A percentile compares a stretch with the other conserved stretches of the same genome.
These are phyloP conservation scores for Heteractis magnifica DNA, from an alignment of 92 coral and sea anemone species.

Conservation along the genomic window DNA sequence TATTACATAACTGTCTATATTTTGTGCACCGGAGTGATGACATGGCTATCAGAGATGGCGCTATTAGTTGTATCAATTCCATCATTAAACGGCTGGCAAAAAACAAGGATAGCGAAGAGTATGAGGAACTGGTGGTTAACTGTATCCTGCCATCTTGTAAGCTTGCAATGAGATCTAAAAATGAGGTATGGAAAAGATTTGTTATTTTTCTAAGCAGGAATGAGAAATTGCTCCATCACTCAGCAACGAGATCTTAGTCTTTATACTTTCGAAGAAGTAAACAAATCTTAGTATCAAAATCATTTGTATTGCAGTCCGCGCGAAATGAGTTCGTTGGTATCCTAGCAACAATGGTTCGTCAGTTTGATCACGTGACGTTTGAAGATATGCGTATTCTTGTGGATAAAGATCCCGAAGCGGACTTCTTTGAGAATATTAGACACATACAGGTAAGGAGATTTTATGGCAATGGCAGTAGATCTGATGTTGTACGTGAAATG, in stretches of 20 bases:
- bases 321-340: conserved; percentile 79
- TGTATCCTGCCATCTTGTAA: conserved; percentile 78
- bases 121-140: conserved; percentile 66
- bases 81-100: conserved; percentile 63
- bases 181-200: conserved; percentile 60
- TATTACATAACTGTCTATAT: conserved; percentile 78
- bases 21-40: conserved; percentile 75
- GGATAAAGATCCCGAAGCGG: conserved; percentile 86
- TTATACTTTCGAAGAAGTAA: too few relatives aligned
- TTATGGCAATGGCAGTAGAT: too few relatives aligned
- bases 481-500: too few relatives aligned
- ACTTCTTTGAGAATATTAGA: conserved; percentile 95
- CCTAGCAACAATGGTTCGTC: conserved; percentile 67
- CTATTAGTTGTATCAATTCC: conserved; percentile 71
- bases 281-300: neutral
- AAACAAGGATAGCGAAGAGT: conserved; percentile 47
- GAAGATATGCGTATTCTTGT: conserved; percentile 64
- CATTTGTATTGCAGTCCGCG: conserved; percentile 52
- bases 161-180: conserved; percentile 67
- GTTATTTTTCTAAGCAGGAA: neutral
- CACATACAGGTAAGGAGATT: conserved; percentile 80
- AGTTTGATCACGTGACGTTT: conserved; percentile 68
- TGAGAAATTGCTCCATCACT: too few relatives aligned
- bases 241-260: too few relatives aligned
- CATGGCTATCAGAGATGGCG: conserved; percentile 85